A percentile compares a stretch with the other conserved stretches of the same genome.
Conservation (phyloP, 2,797 vertebrate genomes). For the Centropyge bicolor region DNA sequence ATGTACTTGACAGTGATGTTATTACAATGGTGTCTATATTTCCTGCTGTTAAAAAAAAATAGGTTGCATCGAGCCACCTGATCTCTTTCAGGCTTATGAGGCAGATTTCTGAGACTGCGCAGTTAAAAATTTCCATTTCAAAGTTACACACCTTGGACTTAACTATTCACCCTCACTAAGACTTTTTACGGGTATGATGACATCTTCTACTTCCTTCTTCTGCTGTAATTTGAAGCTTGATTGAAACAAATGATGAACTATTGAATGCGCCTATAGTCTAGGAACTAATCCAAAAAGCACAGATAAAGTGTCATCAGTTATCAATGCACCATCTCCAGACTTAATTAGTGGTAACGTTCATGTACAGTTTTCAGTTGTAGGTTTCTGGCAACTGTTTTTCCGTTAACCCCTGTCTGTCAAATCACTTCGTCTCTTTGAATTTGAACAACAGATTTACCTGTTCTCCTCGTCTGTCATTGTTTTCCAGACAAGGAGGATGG, state of each 20-base stretch:
- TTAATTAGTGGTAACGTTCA: background rate
- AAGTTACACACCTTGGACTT: too few relatives aligned
- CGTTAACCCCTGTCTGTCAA: slow-evolving; percentile 45
- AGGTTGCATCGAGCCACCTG: background rate
- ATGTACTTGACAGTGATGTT: background rate
- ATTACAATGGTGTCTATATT: background rate
- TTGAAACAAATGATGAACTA: too few relatives aligned
- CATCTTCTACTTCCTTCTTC: too few relatives aligned
- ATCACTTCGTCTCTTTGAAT: slow-evolving; percentile 48
- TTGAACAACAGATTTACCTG: slow-evolving; percentile 32
- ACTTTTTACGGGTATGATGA: too few relatives aligned
- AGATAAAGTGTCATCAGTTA: background rate
- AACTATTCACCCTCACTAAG: too few relatives aligned
- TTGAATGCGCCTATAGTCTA: too few relatives aligned
- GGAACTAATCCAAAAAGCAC: too few relatives aligned
- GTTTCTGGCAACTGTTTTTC: slow-evolving; percentile 24
- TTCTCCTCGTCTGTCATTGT: slow-evolving; percentile 48
- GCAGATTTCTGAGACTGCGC: too few relatives aligned
- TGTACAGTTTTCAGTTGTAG: background rate
- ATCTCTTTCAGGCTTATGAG: background rate
- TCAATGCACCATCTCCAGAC: background rate
- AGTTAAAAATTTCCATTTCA: too few relatives aligned
- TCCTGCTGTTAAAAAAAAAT: background rate
- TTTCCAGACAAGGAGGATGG: slow-evolving; percentile 19
- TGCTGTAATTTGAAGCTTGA: too few relatives aligned